These are phyloP conservation scores for Thamnophis sirtalis DNA, from an alignment of 2,113 vertebrate species.

Conservation along the genomic window DNA sequence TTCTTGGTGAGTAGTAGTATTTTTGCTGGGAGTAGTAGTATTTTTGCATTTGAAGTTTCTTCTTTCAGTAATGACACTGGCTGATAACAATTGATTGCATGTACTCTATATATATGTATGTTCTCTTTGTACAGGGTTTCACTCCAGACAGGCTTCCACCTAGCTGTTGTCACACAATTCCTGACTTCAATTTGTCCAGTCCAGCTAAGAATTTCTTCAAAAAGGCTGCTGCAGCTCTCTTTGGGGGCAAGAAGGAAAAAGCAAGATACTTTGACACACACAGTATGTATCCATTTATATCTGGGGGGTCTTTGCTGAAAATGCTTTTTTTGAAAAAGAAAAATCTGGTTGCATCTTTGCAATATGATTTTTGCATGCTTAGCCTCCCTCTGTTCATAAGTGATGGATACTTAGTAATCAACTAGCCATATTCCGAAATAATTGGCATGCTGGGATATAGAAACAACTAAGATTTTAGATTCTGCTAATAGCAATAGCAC, in stretches of 20 bases:
- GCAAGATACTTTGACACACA: slow-evolving; percentile 91
- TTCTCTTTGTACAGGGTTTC: slow-evolving; percentile 79
- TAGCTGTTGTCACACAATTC: slow-evolving; percentile 90
- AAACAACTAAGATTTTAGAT: too few relatives aligned
- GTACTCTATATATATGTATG: background rate
- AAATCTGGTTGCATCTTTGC: background rate
- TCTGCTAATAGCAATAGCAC: too few relatives aligned
- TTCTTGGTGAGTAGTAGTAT: slow-evolving; percentile 83
- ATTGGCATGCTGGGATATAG: background rate
- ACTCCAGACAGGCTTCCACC: slow-evolving; percentile 89
- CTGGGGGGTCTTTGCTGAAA: background rate
- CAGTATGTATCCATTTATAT: slow-evolving; percentile 72
- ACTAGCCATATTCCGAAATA: background rate
- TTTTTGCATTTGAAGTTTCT: background rate
- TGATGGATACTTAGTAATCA: background rate
- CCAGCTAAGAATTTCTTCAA: slow-evolving; percentile 97
- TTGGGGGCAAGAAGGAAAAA: slow-evolving; percentile 95
- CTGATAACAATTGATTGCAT: slow-evolving; percentile 19
- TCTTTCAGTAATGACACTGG: background rate
- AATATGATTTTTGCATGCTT: background rate
- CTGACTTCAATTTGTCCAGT: slow-evolving; percentile 95
- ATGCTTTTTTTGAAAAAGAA: background rate
- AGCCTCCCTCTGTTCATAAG: background rate
- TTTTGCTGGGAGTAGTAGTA: background rate
- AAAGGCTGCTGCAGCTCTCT: slow-evolving; percentile 95